Conservation (phyloP, 2,888 invertebrate species). For the Cactoblastis cactorum region DNA sequence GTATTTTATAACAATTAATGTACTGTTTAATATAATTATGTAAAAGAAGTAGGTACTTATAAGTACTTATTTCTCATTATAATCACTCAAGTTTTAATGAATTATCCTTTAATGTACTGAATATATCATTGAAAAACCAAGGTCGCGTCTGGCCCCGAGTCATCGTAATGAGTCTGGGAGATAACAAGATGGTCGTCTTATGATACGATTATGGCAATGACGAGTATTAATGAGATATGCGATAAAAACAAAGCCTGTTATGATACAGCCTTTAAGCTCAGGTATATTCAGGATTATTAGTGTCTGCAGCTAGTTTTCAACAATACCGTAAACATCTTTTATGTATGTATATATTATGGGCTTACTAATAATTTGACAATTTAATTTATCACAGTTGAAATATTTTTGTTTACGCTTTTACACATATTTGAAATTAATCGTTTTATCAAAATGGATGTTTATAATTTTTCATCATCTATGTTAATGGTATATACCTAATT, state of each 20-base stretch:
- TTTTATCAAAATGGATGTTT: no score
- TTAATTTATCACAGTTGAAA: no score
- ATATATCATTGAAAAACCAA: not conserved
- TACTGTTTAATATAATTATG: no score
- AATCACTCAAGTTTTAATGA: not conserved
- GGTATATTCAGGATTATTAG: not conserved
- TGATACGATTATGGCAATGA: constrained; percentile 6
- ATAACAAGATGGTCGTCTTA: constrained; percentile 3
- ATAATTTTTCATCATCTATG: no score
- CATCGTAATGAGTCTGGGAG: not conserved
- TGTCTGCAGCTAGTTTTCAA: not conserved
- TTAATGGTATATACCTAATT: no score
- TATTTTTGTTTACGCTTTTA: no score
- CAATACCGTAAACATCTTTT: no score
- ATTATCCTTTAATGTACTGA: not conserved
- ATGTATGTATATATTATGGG: no score
- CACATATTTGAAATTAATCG: no score
- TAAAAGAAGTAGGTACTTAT: no score
- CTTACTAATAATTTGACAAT: no score
- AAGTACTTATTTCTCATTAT: not conserved
- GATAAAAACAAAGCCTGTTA: constrained; percentile 10
- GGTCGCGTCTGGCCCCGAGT: not conserved
- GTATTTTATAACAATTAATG: no score
- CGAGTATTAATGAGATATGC: constrained; percentile 5
- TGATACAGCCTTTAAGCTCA: constrained; percentile 3